phyloP scores from a whole-genome alignment of 2,113 vertebrate species.

The Thamnaconus septentrionalis region DNA sequence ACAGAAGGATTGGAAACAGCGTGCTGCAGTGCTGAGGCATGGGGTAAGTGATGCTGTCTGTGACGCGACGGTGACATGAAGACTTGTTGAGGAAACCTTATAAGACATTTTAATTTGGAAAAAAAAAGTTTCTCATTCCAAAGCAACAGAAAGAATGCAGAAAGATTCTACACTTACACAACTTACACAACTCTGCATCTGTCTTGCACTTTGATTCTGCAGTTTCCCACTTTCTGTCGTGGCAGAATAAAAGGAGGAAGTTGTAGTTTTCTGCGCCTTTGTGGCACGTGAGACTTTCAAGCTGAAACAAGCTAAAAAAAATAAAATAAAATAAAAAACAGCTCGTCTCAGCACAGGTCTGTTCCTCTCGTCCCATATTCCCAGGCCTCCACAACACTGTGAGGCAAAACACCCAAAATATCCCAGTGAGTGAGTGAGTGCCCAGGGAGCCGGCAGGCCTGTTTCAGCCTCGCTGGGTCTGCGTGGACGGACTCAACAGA shows the following conservation, averaged over 20 bases:
- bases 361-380: neutral
- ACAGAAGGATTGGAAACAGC: too few relatives aligned
- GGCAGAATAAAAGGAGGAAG: neutral
- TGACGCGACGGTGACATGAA: too few relatives aligned
- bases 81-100: too few relatives aligned
- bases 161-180: too few relatives aligned
- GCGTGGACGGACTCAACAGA: constrained; percentile 27
- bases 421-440: constrained; percentile 16
- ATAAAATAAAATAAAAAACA: neutral
- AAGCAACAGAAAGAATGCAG: too few relatives aligned
- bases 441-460: constrained; percentile 16
- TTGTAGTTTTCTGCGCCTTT: neutral
- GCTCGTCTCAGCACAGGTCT: constrained; percentile 2
- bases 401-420: constrained; percentile 16
- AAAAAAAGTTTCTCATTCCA: too few relatives aligned
- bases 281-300: neutral
- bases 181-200: too few relatives aligned
- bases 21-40: too few relatives aligned
- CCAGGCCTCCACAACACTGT: constrained; percentile 10
- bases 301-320: neutral
- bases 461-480: constrained; percentile 8
- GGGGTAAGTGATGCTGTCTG: too few relatives aligned
- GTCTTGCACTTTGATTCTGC: too few relatives aligned
- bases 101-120: too few relatives aligned
- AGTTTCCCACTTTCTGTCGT: too few relatives aligned